phyloP scores from a whole-genome alignment of 2,797 vertebrate species.

The Sitta carolinensis region DNA sequence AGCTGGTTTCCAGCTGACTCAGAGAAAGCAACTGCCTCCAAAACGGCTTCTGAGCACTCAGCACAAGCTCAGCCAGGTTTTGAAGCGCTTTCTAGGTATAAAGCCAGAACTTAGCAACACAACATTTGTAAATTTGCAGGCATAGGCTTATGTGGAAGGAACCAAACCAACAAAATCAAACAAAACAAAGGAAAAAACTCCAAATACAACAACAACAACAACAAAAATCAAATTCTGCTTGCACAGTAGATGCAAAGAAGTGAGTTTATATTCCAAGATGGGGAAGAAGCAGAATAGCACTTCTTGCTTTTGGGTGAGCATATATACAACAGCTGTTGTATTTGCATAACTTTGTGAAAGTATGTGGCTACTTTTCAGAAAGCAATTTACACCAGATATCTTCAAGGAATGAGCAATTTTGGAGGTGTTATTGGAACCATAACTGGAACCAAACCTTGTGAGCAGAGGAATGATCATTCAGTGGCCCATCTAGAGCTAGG shows the following conservation, averaged over 20 bases:
- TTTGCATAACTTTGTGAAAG: neutral
- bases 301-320: neutral
- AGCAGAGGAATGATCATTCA: neutral
- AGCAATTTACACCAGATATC: conserved; percentile 34
- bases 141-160: neutral
- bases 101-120: conserved; percentile 24
- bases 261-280: neutral
- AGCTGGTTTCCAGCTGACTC: conserved; percentile 62
- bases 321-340: neutral
- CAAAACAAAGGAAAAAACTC: fast-evolving
- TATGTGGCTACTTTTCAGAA: conserved; percentile 31
- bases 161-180: neutral
- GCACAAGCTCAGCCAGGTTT: neutral
- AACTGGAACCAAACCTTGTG: neutral
- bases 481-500: neutral
- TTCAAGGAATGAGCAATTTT: conserved; percentile 33
- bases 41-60: neutral
- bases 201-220: neutral
- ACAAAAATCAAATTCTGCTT: neutral
- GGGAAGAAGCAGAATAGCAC: neutral
- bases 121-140: conserved; percentile 6
- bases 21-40: conserved; percentile 50
- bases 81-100: conserved; percentile 2
- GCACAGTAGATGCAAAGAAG: neutral
- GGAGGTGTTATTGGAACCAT: conserved; percentile 19